Evolutionary conservation across 1,140 invertebrate genomes (phyloP), one percentile per base, ranked within the genome.

Genomic region (Trachymyrmex cornetzi): DNA sequence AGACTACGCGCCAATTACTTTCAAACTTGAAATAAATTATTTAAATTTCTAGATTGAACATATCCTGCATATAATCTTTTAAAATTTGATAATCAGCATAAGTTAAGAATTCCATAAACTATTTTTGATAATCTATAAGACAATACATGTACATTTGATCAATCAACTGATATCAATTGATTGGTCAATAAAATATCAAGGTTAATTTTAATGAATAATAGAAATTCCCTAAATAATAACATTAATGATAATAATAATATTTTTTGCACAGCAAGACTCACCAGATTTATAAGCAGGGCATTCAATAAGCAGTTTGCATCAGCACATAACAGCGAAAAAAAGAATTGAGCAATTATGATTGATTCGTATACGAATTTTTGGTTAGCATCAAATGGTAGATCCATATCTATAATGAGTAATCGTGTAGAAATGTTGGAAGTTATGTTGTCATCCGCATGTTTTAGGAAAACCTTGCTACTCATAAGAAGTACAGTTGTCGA

Each of bases 281-380:
- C 79, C 79, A 81, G 38, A 59, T 57, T 81, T 44, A 81, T 81
- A 0, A 81, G 34, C 16, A 81, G 16, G 14, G 16, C 19, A 14
- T 81, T 81, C 14, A 81, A 71, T 14, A 57, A 12, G 9, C 64
- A 64, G 16, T 27, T 71, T n/a, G 19, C 34, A 6, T 30, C 55
- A 16, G 79, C 11, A 14, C 79, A 71, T 11, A 57, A 11, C 1
- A 16, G 0, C 34, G 71, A 48, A 9, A 71, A 22, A 59, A 81
- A 1, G 27, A 81, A 81, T 27, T 81, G 79, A 14, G 14, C 19
- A 71, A 81, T 57, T 71, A 81, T 44, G 4, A 80, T 1, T 16
- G 11, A 44, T 24, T 81, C 77, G 0, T 81, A 71, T n/a, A 81
- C 16, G 5, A 59, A 81, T 81, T 11, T 59, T 81, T 6, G 66